Evolutionary conservation across 2,888 invertebrate genomes (phyloP), one percentile per base, ranked within the genome.

Genomic region (Ormyrus nitidulus): DNA sequence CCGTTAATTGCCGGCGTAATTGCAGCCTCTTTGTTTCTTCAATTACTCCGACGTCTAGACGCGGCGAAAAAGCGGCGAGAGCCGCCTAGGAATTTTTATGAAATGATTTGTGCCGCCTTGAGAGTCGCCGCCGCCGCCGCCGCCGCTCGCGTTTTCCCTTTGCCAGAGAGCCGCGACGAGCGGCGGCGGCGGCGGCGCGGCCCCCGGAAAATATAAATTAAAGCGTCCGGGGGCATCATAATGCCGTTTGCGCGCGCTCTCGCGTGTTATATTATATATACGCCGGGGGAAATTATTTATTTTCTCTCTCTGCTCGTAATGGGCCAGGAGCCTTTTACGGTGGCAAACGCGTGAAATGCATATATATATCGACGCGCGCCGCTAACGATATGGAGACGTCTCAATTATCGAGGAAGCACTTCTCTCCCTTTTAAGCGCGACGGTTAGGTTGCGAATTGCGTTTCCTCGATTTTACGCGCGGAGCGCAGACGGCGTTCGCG

Each of bases 21-120:
- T 89, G 87, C 87, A 87, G 87, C 84, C 88, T 87, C 88, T 89
- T 90, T 89, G 89, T 90, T 89, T 88, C 88, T 89, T 89, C 89
- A 90, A 90, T 90, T 89, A 88, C 85, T 19, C 72, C 34, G 34
- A 84, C 83, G 86, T 88, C 88, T 87, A 88, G 87, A 87, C 88
- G 84, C 69, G 76, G 80, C 62, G 83, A 83, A 82, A 77, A 85
- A 84, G 83, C 19, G 4, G 34, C 81, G 82, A 79, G 78, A 69
- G 81, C 65, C 70, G 83, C 81, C 34, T 84, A 85, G 85, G 86
- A 87, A 89, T 88, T 89, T 88, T 89, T 88, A 88, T 87, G 85
- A 88, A 88, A 88, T 84, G 84, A 86, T 84, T 82, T 81, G 76
- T 78, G 59, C 83, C 81, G 81, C 82, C 78, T 78, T 81, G 68